These are phyloP conservation scores for Imbricaverruca yamaguchii DNA, from an alignment of 2,888 invertebrate species.

Conservation along the genomic window DNA sequence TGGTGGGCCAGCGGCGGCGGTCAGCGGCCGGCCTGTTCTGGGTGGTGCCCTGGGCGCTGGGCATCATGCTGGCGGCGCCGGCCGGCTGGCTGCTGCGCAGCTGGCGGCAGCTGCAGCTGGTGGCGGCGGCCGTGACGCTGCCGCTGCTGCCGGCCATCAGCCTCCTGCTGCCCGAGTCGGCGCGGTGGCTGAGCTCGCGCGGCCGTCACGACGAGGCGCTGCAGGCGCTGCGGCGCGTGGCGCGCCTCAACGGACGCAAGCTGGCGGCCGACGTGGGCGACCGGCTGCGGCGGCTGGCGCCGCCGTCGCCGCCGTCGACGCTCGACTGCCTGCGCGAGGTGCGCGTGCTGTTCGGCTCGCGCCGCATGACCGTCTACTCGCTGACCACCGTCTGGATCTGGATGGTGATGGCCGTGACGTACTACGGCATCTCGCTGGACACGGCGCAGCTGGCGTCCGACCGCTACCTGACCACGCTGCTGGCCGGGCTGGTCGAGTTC, in stretches of 20 bases:
- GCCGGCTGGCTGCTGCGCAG: conserved; percentile 38
- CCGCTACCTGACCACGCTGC: conserved; percentile 46
- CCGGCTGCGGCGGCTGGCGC: neutral
- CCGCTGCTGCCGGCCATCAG: conserved; percentile 39
- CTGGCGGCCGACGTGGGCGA: neutral
- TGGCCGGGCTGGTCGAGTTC: conserved; percentile 44
- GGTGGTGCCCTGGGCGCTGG: neutral
- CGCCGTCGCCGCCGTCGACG: neutral
- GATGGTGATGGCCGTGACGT: conserved; percentile 40
- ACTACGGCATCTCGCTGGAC: conserved; percentile 43
- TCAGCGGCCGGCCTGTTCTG: neutral
- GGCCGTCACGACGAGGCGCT: neutral
- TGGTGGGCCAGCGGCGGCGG: neutral
- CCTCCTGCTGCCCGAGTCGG: neutral
- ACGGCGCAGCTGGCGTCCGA: conserved; percentile 44
- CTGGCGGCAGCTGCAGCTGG: conserved; percentile 48
- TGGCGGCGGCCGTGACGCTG: conserved; percentile 45
- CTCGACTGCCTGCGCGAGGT: neutral
- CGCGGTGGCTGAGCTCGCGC: neutral
- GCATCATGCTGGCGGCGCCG: neutral
- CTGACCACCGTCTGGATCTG: neutral
- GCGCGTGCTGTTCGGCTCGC: neutral
- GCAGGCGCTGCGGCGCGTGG: neutral
- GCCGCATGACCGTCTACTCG: neutral
- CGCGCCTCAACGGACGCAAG: neutral